Base-by-base conservation (phyloP, 2,888 invertebrate genomes). In the Pachydiplax longipennis region DNA sequence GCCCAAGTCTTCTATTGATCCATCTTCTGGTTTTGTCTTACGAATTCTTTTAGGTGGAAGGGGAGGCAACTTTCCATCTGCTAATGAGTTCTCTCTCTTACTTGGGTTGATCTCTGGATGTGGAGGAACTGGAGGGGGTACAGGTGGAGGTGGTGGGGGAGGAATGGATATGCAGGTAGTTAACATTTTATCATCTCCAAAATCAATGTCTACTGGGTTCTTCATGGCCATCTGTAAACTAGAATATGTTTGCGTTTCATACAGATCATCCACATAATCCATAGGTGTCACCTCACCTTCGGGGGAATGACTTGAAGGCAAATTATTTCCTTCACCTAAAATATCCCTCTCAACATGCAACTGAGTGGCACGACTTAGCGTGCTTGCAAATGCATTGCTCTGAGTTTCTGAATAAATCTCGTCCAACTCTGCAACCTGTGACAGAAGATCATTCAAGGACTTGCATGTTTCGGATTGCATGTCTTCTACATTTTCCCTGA, bases 191-290 rank as follows among this genome's bases (percentile, higher is more conserved):
- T 53, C 82, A 37, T 61, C 87, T n/a, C 87, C 90, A 81, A 91
- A 90, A 90, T 91, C 91, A 91, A 97, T 95, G 40, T 95, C 94
- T 1, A 97, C 94, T 0, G 98, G 98, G 94, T 98, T 97, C 93
- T 96, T 97, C 94, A 98, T 98, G 0, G 98, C 98, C 93, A 97
- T 95, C 93, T 98, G 98, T 90, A 98, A 94, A 93, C 98, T 98
- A 0, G 97, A 97, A 93, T 98, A 98, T 0, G 97, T 97, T 91
- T 97, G 96, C 58, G 96, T 95, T 92, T 98, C 98, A 81, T 92
- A 91, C 31, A 91, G 58, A 80, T 96, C 96, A 92, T 97, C 97
- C 80, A 96, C 96, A 0, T 94, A 92, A 81, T 96, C 96, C 93
- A 95, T 94, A 15, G 94, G 93, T 80, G 92, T 93, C 80, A 93